Conservation (phyloP, 2,888 invertebrate species). For the Shargacucullia verbasci region DNA sequence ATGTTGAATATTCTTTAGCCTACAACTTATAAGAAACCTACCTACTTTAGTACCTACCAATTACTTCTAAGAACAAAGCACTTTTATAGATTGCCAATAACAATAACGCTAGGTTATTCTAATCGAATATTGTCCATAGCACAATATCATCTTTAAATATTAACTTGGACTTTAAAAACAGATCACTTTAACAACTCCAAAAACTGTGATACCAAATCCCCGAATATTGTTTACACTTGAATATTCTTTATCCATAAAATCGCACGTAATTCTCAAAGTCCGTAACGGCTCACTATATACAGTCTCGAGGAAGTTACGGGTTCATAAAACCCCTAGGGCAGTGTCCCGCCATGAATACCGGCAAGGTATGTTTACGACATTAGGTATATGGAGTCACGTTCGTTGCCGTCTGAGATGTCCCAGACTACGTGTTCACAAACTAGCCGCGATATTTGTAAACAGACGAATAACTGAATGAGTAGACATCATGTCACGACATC, state of each 20-base stretch:
- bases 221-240: not conserved
- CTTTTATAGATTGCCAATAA: too few species aligned
- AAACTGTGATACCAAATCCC: not conserved
- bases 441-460: slow-evolving; percentile 50
- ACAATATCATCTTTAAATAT: too few species aligned
- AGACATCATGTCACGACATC: not conserved
- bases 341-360: slow-evolving; percentile 33
- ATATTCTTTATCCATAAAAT: slow-evolving; percentile 24
- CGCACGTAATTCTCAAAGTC: slow-evolving; percentile 37
- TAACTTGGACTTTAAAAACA: too few species aligned
- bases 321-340: slow-evolving; percentile 48
- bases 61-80: too few species aligned
- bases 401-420: slow-evolving; percentile 36
- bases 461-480: slow-evolving; percentile 27
- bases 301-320: slow-evolving; percentile 49
- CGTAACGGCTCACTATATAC: slow-evolving; percentile 39
- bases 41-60: too few species aligned
- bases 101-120: too few species aligned
- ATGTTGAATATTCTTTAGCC: too few species aligned
- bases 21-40: too few species aligned
- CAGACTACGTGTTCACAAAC: slow-evolving; percentile 46
- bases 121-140: too few species aligned
- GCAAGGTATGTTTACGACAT: slow-evolving; percentile 36
- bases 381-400: slow-evolving; percentile 49
- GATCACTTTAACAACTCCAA: too few species aligned